Evolutionary conservation across 2,113 vertebrate genomes (phyloP).

Genomic region (Megaceryle maxima): DNA sequence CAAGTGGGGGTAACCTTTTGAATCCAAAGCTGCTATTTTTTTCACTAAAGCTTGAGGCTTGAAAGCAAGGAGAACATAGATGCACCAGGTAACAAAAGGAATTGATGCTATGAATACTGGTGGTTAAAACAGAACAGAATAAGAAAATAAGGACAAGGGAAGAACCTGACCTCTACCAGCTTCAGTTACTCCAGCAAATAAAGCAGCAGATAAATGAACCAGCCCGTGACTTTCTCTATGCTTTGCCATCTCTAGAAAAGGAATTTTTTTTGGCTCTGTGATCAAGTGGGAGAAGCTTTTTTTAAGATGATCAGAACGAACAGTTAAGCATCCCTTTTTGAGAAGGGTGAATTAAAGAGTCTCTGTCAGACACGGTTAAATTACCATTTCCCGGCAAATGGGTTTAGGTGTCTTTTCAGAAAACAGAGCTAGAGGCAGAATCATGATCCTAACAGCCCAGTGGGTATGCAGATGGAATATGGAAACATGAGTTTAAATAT

Average conservation of each 20-base stretch:
- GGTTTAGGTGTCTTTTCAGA: constrained; percentile 18
- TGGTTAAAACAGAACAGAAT: not conserved
- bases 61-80: not conserved
- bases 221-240: not conserved
- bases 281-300: not conserved
- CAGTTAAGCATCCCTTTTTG: not conserved
- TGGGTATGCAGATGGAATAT: constrained; percentile 20
- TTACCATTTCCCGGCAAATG: constrained; percentile 4
- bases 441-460: constrained; percentile 33
- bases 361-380: not conserved
- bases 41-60: not conserved
- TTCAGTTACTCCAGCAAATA: not conserved
- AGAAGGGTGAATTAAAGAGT: not conserved
- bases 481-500: constrained; percentile 56
- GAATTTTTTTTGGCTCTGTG: not conserved
- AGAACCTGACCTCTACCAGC: not conserved
- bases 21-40: not conserved
- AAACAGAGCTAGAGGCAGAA: constrained; percentile 46
- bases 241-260: not conserved
- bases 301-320: not conserved
- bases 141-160: not conserved
- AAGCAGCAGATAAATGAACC: not conserved
- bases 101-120: not conserved
- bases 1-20: not conserved
- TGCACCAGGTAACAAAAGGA: not conserved